phyloP scores from a whole-genome alignment of 2,113 vertebrate species.

The Cichladusa arquata region DNA sequence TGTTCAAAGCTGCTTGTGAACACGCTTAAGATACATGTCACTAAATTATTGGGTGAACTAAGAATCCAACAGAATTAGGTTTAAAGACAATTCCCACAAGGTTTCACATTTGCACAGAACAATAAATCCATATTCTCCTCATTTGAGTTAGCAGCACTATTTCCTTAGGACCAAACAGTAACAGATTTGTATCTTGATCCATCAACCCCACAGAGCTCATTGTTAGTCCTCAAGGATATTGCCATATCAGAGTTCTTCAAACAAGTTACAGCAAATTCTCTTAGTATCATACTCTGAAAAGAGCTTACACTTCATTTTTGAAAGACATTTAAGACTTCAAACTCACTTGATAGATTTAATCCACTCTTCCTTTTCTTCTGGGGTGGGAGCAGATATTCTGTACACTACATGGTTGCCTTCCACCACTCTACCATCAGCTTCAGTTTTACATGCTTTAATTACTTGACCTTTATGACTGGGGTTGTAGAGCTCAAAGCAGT shows the following conservation, averaged over 20 bases:
- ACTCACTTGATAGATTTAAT: conserved; percentile 98
- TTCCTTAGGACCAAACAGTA: neutral
- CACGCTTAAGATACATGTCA: neutral
- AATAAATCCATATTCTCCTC: neutral
- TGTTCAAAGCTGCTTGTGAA: neutral
- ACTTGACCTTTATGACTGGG: conserved; percentile 96
- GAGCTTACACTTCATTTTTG: neutral
- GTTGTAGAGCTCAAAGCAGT: conserved; percentile 97
- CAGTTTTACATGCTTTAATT: conserved; percentile 98
- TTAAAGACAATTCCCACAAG: neutral
- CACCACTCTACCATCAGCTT: conserved; percentile 94
- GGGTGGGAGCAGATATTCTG: conserved; percentile 95
- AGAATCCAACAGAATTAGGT: neutral
- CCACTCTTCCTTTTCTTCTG: conserved; percentile 97
- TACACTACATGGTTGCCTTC: conserved; percentile 98
- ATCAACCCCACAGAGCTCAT: neutral
- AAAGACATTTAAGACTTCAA: neutral
- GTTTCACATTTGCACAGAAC: neutral
- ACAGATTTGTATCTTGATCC: neutral
- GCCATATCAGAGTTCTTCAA: neutral
- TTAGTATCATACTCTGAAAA: neutral
- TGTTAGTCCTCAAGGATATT: neutral
- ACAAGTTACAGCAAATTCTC: conserved; percentile 28
- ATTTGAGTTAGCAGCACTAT: neutral
- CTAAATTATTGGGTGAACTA: neutral